These are phyloP conservation scores for Ligdia adustata DNA, from an alignment of 2,888 invertebrate species.

Conservation along the genomic window DNA sequence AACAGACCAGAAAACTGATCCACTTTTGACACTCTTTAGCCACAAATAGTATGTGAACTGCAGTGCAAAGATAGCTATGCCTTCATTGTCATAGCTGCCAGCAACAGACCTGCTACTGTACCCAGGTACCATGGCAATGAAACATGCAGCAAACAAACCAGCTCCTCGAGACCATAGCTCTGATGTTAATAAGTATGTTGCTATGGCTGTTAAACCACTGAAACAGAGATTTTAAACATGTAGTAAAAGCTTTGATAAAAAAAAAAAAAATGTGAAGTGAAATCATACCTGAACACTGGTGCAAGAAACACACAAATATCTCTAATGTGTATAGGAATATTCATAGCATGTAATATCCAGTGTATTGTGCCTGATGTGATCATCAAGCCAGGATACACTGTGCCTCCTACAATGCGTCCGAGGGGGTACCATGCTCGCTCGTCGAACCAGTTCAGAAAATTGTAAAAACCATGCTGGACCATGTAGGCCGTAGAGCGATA, in stretches of 20 bases:
- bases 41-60: conserved; percentile 99
- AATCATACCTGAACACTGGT: conserved; percentile 93
- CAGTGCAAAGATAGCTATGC: conserved; percentile 99
- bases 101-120: conserved; percentile 99
- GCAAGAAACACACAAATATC: conserved; percentile 99
- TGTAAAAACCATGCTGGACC: conserved; percentile 99
- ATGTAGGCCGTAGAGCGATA: conserved; percentile 99
- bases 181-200: conserved; percentile 98
- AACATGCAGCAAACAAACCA: conserved; percentile 98
- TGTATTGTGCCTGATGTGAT: conserved; percentile 99
- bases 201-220: conserved; percentile 98
- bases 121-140: conserved; percentile 99
- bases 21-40: conserved; percentile 99
- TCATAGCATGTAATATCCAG: conserved; percentile 93
- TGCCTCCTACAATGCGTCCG: conserved; percentile 99
- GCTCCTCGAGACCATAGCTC: conserved; percentile 99
- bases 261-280: not conserved
- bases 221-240: conserved; percentile 43
- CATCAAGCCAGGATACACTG: conserved; percentile 99
- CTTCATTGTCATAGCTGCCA: conserved; percentile 99
- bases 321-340: conserved; percentile 98
- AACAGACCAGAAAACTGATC: conserved; percentile 98
- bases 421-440: conserved; percentile 99
- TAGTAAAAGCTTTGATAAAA: not conserved
- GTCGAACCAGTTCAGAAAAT: conserved; percentile 99